Evolutionary conservation across 1,140 invertebrate genomes (phyloP), one percentile per base, ranked within the genome.

Genomic region (Zophobas atratus): DNA sequence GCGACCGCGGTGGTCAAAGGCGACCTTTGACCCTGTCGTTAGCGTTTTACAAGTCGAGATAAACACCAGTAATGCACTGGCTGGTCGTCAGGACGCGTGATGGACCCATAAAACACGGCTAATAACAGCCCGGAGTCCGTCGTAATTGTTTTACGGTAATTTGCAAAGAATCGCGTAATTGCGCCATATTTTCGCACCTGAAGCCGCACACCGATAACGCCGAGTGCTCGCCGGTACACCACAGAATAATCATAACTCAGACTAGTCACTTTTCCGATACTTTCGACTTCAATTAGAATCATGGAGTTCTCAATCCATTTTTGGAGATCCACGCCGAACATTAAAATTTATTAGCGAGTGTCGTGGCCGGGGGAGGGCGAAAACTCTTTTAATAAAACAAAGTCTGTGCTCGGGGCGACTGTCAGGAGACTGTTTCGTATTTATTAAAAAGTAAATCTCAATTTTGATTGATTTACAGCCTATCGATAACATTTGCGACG

Each of bases 381-480:
- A 46, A 72, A 55, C 46, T 53, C 60, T 77, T 80, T 80, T 77
- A 80, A 75, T 80, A 80, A 80, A 80, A 80, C 76, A 80, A 70
- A 80, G 76, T 80, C 79, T 67, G 38, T 32, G 46, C 46, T 35
- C 48, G 67, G 6, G 34, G 57, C 60, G 56, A 63, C 71, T 73
- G 78, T 77, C 78, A 75, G 34, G 33, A 60, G 35, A 39, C 46
- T 73, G 49, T 60, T 70, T 60, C 71, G 71, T 75, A 77, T 81
- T 81, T 80, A 81, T 81, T 79, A 78, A 81, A 81, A 81, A 78
- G 55, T 70, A 74, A 75, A 75, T 79, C 51, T 53, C 73, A 72
- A 60, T 63, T 77, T 51, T 78, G 79, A 82, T 82, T 79, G 77
- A 82, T 82, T 80, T 80, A 82, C 75, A 76, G 72, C 55, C 72